Evolutionary conservation across 2,888 invertebrate genomes (phyloP), one percentile per base, ranked within the genome.

Genomic region (Tipula unca): DNA sequence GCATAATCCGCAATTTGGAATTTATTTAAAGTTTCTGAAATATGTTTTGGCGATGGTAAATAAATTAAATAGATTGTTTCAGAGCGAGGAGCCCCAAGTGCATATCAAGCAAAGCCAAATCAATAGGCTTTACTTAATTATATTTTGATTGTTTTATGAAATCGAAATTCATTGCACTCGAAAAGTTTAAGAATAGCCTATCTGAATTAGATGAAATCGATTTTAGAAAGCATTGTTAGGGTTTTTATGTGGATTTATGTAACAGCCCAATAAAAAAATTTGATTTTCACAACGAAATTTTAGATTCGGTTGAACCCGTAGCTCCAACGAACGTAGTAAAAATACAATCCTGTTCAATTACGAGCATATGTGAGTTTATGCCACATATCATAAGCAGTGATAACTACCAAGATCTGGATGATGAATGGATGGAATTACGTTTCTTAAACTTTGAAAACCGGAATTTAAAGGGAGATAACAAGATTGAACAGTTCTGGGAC

Each of bases 1-100:
- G 29, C 83, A 84, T 69, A 86, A 86, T 36, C 39, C n/a, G 20
- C 85, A 86, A 85, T 87, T 86, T 84, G 84, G 85, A 69, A 29
- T 86, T 32, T 86, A 85, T 85, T 86, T 86, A 85, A 36, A 84
- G n/a, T 86, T 87, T 85, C 17, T 86, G n/a, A 86, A 86, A 83
- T 87, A 86, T 42, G 48, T 84, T 29, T 85, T 86, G 29, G 85
- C 25, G 1, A 32, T 85, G 20, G 36, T 86, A 20, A 86, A 85
- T 85, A 86, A 85, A 39, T 83, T 87, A 13, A 85, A 86, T 85
- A 29, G 86, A 20, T 54, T 85, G 83, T 85, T 86, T 85, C 86
- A 86, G 85, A 86, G 29, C 29, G 85, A 86, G 85, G 83, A 54
- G 39, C 85, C 86, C 0, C 85, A 87, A 86, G 86, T 86, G n/a